Evolutionary conservation across 1,140 invertebrate genomes (phyloP).

Genomic region (Pseudomyrmex cubaensis): DNA sequence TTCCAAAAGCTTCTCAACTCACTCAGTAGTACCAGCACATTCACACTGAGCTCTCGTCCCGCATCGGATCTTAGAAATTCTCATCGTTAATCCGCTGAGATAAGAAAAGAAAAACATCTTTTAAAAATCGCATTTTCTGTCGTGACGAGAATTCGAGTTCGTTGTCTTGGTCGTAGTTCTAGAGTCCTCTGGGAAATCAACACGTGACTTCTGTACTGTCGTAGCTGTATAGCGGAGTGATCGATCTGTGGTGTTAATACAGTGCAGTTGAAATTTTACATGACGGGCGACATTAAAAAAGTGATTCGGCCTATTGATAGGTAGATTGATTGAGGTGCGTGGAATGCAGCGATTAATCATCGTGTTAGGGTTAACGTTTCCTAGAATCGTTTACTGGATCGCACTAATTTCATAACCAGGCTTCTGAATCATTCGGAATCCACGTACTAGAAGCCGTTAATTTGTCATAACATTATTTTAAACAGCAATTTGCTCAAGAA

Average conservation of each 20-base stretch:
- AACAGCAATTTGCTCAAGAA: neutral
- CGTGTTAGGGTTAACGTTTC: conserved; percentile 6
- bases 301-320: neutral
- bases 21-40: conserved; percentile 66
- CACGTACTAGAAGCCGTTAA: neutral
- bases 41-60: conserved; percentile 59
- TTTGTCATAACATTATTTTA: neutral
- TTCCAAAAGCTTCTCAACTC: conserved; percentile 80
- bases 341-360: conserved; percentile 36
- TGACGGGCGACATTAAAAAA: conserved; percentile 5
- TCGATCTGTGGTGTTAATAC: conserved; percentile 32
- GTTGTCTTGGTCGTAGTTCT: neutral
- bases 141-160: conserved; percentile 1
- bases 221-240: conserved; percentile 34
- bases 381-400: conserved; percentile 14
- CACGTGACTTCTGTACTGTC: conserved; percentile 43
- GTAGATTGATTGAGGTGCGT: conserved; percentile 11
- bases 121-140: neutral
- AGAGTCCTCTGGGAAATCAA: neutral
- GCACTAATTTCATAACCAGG: neutral
- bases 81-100: neutral
- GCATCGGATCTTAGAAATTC: conserved; percentile 55
- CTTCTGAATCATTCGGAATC: neutral
- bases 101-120: neutral
- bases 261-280: conserved; percentile 26